Conservation (phyloP, 2,113 vertebrate genomes). For the Strix aluco region DNA sequence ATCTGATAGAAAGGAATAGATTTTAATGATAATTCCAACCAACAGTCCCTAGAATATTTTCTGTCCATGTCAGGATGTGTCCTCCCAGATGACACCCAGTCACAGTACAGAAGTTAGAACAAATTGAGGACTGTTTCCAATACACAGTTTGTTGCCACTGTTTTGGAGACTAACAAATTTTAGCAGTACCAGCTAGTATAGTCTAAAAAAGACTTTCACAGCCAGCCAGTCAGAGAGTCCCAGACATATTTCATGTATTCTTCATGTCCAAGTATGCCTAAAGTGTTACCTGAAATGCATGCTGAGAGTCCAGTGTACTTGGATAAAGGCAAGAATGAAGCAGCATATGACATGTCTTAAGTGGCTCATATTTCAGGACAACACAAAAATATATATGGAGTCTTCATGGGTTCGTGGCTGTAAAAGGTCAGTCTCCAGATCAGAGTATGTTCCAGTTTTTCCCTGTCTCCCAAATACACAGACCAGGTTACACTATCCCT, state of each 20-base stretch:
- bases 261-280: neutral
- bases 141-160: neutral
- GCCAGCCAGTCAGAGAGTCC: neutral
- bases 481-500: neutral
- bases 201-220: neutral
- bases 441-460: accelerated
- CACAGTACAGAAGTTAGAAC: neutral
- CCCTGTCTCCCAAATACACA: neutral
- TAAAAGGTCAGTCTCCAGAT: neutral
- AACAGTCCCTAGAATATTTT: neutral
- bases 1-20: neutral
- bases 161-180: neutral
- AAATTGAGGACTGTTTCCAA: neutral
- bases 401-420: neutral
- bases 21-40: neutral
- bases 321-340: neutral
- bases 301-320: neutral
- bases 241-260: neutral
- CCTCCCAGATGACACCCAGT: neutral
- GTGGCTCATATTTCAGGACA: accelerated
- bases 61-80: neutral
- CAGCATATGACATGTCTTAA: neutral
- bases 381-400: neutral
- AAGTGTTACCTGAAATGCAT: neutral
- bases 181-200: neutral